phyloP scores from a whole-genome alignment of 92 coral and sea anemone genomes.

The Parazoanthus atlanticus region DNA sequence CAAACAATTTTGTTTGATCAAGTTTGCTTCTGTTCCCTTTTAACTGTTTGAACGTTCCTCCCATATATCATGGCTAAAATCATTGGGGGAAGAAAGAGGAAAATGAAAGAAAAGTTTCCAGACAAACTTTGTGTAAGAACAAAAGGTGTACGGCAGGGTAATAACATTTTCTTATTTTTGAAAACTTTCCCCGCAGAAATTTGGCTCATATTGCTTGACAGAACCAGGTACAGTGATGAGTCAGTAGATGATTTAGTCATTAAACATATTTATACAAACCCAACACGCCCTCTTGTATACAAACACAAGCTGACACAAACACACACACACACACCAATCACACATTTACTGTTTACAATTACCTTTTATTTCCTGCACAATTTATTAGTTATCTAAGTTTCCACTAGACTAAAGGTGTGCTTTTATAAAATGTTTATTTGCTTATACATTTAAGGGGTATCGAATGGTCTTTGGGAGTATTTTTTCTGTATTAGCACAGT shows the following conservation, averaged over 20 bases:
- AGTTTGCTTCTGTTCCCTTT: no score
- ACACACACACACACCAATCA: neutral
- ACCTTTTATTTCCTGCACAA: neutral
- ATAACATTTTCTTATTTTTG: neutral
- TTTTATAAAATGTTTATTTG: no score
- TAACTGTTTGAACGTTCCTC: no score
- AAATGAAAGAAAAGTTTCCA: neutral
- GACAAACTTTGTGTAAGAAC: neutral
- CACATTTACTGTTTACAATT: no score
- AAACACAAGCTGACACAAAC: neutral
- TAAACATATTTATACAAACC: neutral
- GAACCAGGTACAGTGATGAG: slow-evolving; percentile 65
- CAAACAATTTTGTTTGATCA: no score
- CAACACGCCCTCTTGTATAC: neutral
- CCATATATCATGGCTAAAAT: no score
- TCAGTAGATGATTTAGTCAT: neutral
- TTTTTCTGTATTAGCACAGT: no score
- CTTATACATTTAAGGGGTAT: no score
- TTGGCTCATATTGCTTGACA: slow-evolving; percentile 81
- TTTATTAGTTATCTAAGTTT: neutral
- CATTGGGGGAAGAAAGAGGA: neutral
- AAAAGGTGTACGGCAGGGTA: neutral
- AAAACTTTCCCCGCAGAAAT: slow-evolving; percentile 59
- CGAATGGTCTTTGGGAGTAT: no score
- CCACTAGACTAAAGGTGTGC: neutral